phyloP scores from a whole-genome alignment of 2,113 vertebrate species.

The Morone chrysops region DNA sequence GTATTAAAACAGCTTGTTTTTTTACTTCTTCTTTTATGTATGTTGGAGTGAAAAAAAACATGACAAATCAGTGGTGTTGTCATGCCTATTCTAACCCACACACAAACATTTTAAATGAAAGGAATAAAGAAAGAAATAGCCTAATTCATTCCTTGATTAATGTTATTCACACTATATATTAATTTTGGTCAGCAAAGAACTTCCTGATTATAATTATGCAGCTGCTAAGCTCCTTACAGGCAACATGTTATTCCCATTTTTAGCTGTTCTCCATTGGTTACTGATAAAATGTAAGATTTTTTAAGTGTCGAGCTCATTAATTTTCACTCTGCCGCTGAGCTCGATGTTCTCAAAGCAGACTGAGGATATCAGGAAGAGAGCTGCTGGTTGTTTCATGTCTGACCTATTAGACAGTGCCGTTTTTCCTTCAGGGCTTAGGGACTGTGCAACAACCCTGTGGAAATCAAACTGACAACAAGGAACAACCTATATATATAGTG shows the following conservation, averaged over 20 bases:
- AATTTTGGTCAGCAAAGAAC: background rate
- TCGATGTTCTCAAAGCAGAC: slow-evolving; percentile 3
- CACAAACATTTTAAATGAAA: too few relatives aligned
- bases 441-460: background rate
- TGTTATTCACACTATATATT: background rate
- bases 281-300: background rate
- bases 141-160: background rate
- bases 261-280: background rate
- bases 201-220: background rate
- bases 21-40: background rate
- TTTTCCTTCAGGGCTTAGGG: slow-evolving; percentile 2
- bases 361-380: background rate
- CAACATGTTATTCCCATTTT: background rate
- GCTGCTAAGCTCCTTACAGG: background rate
- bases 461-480: background rate
- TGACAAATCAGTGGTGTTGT: background rate
- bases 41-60: background rate
- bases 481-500: background rate
- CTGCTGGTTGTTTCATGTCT: background rate
- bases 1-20: background rate
- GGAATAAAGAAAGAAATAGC: too few relatives aligned
- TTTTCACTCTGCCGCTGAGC: slow-evolving; percentile 16
- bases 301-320: background rate
- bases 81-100: background rate
- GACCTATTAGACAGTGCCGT: background rate